phyloP scores from a whole-genome alignment of 2,888 invertebrate genomes.

The Eupithecia dodoneata region DNA sequence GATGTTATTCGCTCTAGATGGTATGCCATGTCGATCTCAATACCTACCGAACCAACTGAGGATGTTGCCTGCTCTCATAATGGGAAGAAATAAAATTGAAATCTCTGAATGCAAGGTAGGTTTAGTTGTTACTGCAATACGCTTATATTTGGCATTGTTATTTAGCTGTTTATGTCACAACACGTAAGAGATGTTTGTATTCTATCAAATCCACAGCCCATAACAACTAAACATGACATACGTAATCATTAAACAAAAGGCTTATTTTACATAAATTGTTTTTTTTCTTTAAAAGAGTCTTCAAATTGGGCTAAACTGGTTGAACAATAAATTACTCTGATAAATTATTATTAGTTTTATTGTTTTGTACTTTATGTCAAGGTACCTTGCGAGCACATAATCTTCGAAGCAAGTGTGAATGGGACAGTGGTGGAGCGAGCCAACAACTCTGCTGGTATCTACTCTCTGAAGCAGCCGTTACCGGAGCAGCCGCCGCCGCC shows the following conservation, averaged over 20 bases:
- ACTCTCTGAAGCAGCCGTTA: slow-evolving; percentile 1
- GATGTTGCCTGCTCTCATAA: neutral
- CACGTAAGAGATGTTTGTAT: too few species aligned
- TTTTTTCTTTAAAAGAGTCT: neutral
- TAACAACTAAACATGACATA: too few species aligned
- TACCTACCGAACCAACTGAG: neutral
- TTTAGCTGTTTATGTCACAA: too few species aligned
- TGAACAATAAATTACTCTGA: neutral
- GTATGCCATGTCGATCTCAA: neutral
- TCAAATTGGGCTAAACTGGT: neutral
- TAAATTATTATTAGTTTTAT: neutral
- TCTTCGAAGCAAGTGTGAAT: neutral
- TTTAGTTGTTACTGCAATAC: neutral
- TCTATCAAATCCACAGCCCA: too few species aligned
- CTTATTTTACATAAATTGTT: too few species aligned
- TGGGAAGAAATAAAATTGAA: neutral
- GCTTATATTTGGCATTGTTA: too few species aligned
- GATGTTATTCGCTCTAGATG: neutral
- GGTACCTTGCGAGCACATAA: neutral
- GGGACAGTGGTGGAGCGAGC: neutral
- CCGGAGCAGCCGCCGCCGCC: neutral
- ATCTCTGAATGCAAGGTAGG: neutral
- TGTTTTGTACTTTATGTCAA: neutral
- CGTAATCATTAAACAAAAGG: too few species aligned
- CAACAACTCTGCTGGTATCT: slow-evolving; percentile 2